These are phyloP conservation scores for Chlorocebus sabaeus DNA, from an alignment of 2,113 vertebrate genomes.

Conservation along the genomic window DNA sequence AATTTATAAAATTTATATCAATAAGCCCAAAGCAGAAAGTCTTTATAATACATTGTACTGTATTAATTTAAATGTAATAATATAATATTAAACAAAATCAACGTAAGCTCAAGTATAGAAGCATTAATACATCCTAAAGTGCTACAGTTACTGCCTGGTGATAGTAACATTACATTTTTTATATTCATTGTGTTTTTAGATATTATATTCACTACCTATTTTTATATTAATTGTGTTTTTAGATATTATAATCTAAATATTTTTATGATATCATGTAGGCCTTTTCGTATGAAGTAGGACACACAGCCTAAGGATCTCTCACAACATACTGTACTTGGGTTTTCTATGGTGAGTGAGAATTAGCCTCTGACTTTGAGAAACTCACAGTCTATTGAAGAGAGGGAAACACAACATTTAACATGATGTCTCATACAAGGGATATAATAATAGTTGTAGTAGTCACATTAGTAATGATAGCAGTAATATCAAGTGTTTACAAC, in stretches of 20 bases:
- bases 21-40: neutral
- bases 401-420: neutral
- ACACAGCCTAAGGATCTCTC: too few relatives aligned
- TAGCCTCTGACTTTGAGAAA: neutral
- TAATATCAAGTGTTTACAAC: neutral
- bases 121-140: neutral
- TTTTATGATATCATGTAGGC: neutral
- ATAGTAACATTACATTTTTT: neutral
- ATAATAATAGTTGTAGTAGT: neutral
- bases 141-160: neutral
- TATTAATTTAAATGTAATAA: neutral
- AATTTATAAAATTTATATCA: neutral
- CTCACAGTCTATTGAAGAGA: neutral
- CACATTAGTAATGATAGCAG: neutral
- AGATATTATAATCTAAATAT: neutral
- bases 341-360: neutral
- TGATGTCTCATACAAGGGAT: neutral
- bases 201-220: too few relatives aligned
- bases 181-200: too few relatives aligned
- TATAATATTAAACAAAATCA: conserved; percentile 6
- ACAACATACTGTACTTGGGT: too few relatives aligned
- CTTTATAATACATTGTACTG: neutral
- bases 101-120: neutral
- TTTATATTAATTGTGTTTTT: too few relatives aligned
- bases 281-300: neutral